phyloP scores from a whole-genome alignment of 2,888 invertebrate genomes.

The Timandra comae region DNA sequence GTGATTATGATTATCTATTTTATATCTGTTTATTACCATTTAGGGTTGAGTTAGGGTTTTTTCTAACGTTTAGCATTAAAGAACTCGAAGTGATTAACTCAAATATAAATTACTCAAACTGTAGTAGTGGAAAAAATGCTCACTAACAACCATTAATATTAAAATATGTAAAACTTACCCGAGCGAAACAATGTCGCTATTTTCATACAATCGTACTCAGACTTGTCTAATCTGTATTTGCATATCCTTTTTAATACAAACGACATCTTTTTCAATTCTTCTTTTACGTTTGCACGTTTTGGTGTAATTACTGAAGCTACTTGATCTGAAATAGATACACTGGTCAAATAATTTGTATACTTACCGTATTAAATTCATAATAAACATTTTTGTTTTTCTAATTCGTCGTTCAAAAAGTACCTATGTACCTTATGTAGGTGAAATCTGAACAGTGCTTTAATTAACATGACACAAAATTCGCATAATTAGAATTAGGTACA shows the following conservation, averaged over 20 bases:
- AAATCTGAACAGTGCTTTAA: not conserved
- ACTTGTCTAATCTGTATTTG: constrained; percentile 83
- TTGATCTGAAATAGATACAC: constrained; percentile 57
- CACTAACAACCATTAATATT: too few species aligned
- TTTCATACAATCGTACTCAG: constrained; percentile 91
- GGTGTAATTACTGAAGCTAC: constrained; percentile 40
- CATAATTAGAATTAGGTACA: too few species aligned
- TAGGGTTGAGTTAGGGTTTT: too few species aligned
- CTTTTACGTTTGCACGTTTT: constrained; percentile 74
- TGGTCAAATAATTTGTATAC: not conserved
- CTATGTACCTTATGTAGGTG: not conserved
- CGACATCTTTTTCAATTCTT: constrained; percentile 64
- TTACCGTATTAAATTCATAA: too few species aligned
- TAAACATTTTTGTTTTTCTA: not conserved
- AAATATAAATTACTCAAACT: too few species aligned
- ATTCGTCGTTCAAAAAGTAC: not conserved
- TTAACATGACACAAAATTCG: too few species aligned
- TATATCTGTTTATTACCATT: too few species aligned
- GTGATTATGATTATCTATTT: too few species aligned
- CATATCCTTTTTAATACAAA: constrained; percentile 81
- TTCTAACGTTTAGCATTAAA: too few species aligned
- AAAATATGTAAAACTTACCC: too few species aligned
- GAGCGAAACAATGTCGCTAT: constrained; percentile 88
- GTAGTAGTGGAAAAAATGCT: too few species aligned
- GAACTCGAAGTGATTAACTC: too few species aligned